A percentile compares a stretch with the other conserved stretches of the same genome.
Conservation (phyloP, 1,140 invertebrate genomes). For the Leptonema lineaticorne region DNA sequence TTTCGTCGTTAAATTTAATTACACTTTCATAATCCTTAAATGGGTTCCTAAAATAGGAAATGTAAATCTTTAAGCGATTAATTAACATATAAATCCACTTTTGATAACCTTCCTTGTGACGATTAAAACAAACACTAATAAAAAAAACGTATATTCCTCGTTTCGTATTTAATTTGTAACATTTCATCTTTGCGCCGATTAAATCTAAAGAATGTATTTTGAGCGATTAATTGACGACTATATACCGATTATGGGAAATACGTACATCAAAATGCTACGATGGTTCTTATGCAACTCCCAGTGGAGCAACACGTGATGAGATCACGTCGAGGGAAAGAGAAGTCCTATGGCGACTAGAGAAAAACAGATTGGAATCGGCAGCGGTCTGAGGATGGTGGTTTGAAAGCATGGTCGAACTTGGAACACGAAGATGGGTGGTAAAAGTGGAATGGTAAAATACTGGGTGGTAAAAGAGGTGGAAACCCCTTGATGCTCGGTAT, state of each 20-base stretch:
- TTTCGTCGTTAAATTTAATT: too few species aligned
- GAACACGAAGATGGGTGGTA: background rate
- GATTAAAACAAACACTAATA: too few species aligned
- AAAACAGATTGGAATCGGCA: slow-evolving; percentile 5
- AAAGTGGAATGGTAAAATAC: background rate
- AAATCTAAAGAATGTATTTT: too few species aligned
- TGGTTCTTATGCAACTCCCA: slow-evolving; percentile 19
- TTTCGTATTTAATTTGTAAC: too few species aligned
- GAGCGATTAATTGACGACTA: background rate
- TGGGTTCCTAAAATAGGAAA: too few species aligned
- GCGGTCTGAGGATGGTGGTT: slow-evolving; percentile 1
- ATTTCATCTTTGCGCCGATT: too few species aligned
- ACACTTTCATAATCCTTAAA: too few species aligned
- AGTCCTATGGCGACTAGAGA: background rate
- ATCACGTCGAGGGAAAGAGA: slow-evolving; percentile 9
- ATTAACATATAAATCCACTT: too few species aligned
- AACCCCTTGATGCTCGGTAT: slow-evolving; percentile 26
- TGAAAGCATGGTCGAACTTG: background rate
- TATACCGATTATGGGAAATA: background rate
- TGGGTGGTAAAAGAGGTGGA: background rate
- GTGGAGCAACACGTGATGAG: slow-evolving; percentile 25
- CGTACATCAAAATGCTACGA: too few species aligned
- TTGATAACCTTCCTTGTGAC: too few species aligned
- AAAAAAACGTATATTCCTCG: too few species aligned
- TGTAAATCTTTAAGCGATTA: too few species aligned